Evolutionary conservation across 2,888 invertebrate species (phyloP).

Genomic region (Diarsia mendica): DNA sequence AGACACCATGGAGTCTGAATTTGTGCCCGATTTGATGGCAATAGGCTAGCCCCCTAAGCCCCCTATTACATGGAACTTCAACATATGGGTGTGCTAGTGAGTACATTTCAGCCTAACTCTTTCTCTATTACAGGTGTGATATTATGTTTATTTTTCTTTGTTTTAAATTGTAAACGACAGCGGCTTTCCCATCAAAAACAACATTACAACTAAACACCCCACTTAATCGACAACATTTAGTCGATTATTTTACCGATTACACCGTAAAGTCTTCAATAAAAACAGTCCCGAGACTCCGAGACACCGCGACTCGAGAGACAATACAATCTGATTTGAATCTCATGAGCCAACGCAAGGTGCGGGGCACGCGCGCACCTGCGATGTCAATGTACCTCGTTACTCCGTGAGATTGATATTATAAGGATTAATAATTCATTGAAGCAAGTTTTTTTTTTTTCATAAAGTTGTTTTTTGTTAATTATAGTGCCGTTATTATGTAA

Average conservation of each 20-base stretch:
- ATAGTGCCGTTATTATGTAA: slow-evolving; percentile 29
- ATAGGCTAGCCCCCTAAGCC: too few relatives aligned
- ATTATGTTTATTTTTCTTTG: too few relatives aligned
- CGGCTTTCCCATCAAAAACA: not conserved
- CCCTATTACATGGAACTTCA: too few relatives aligned
- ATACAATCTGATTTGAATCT: slow-evolving; percentile 68
- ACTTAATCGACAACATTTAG: slow-evolving; percentile 26
- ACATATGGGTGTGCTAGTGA: too few relatives aligned
- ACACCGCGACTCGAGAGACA: slow-evolving; percentile 52
- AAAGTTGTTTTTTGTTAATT: slow-evolving; percentile 31
- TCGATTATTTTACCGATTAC: slow-evolving; percentile 53
- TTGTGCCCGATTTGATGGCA: too few relatives aligned
- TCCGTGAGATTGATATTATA: slow-evolving; percentile 58
- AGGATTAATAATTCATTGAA: slow-evolving; percentile 60
- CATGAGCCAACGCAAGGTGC: slow-evolving; percentile 66
- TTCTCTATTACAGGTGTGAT: too few relatives aligned
- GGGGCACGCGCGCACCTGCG: slow-evolving; percentile 72
- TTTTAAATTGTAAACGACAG: not conserved
- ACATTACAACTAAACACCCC: slow-evolving; percentile 30
- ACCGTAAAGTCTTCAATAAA: slow-evolving; percentile 49
- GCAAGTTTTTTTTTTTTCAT: slow-evolving; percentile 27
- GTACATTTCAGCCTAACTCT: too few relatives aligned
- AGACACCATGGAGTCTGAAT: too few relatives aligned
- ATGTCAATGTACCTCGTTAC: slow-evolving; percentile 73
- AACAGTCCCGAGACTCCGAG: slow-evolving; percentile 46